phyloP scores from a whole-genome alignment of 2,888 invertebrate species.

The Pandemis heparana region DNA sequence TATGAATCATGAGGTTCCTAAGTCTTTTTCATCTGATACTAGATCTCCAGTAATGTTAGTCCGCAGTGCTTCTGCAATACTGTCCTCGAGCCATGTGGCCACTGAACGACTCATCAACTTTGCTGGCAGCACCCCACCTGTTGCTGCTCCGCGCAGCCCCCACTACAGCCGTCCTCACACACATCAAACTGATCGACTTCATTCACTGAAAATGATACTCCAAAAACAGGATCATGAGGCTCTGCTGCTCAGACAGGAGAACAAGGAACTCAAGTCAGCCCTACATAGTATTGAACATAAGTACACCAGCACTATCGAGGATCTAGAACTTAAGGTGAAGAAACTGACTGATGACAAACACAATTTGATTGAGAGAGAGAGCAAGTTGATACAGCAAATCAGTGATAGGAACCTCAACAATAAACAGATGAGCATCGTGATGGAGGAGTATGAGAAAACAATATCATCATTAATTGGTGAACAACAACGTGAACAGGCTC shows the following conservation, averaged over 20 bases:
- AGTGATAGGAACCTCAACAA: conserved; percentile 72
- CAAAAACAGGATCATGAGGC: conserved; percentile 78
- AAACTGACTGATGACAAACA: conserved; percentile 71
- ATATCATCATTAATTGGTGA: conserved; percentile 90
- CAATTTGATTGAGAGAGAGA: conserved; percentile 63
- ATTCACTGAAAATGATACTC: conserved; percentile 69
- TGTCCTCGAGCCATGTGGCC: conserved; percentile 72
- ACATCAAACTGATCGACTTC: conserved; percentile 68
- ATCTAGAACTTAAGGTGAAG: conserved; percentile 66
- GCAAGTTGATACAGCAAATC: conserved; percentile 68
- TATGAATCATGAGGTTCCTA: conserved; percentile 62
- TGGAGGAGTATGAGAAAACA: conserved; percentile 92
- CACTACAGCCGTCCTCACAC: conserved; percentile 53
- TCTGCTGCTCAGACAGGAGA: conserved; percentile 69
- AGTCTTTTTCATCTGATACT: conserved; percentile 50
- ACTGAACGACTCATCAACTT: conserved; percentile 77
- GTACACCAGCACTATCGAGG: conserved; percentile 63
- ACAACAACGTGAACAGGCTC: conserved; percentile 87
- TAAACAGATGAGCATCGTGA: conserved; percentile 87
- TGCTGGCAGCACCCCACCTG: conserved; percentile 72
- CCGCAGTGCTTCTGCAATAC: conserved; percentile 77
- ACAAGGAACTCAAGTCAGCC: conserved; percentile 69
- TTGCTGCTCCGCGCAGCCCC: conserved; percentile 71
- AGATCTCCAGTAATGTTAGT: conserved; percentile 69
- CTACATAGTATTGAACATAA: conserved; percentile 70